Evolutionary conservation across 2,888 invertebrate species (phyloP).

Genomic region (Andrena praecox): DNA sequence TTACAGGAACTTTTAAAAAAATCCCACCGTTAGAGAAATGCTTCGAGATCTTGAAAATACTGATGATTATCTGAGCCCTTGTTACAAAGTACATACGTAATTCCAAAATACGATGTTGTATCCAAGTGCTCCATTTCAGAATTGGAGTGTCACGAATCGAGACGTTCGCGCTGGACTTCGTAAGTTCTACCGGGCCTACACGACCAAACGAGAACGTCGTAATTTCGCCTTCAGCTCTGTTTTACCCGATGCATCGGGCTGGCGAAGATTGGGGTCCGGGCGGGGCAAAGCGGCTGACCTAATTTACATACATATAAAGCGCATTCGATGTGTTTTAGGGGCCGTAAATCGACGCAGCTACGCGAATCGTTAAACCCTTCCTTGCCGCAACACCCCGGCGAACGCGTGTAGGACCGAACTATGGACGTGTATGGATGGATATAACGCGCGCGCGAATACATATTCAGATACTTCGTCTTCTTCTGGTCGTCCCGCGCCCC

Average conservation of each 20-base stretch:
- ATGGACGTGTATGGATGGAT: constrained; percentile 58
- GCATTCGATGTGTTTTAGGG: constrained; percentile 85
- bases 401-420: constrained; percentile 78
- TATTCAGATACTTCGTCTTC: constrained; percentile 62
- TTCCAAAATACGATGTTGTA: not conserved
- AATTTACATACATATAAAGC: constrained; percentile 85
- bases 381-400: constrained; percentile 81
- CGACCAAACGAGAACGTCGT: constrained; percentile 76
- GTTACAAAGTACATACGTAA: too few species aligned
- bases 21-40: not conserved
- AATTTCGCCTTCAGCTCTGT: constrained; percentile 77
- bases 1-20: not conserved
- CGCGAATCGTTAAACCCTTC: constrained; percentile 85
- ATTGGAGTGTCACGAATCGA: not conserved
- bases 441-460: constrained; percentile 64
- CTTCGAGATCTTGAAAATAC: too few species aligned
- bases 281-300: constrained; percentile 81
- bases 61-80: too few species aligned
- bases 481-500: constrained; percentile 47
- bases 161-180: constrained; percentile 52
- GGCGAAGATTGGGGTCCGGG: constrained; percentile 52
- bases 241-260: constrained; percentile 69
- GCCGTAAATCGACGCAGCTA: constrained; percentile 85
- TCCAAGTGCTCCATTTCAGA: not conserved
- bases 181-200: constrained; percentile 52